Percentiles rank a stretch among this genome's conserved stretches.
These are phyloP conservation scores for Lysandra bellargus DNA, from an alignment of 2,888 invertebrate genomes.

Conservation along the genomic window DNA sequence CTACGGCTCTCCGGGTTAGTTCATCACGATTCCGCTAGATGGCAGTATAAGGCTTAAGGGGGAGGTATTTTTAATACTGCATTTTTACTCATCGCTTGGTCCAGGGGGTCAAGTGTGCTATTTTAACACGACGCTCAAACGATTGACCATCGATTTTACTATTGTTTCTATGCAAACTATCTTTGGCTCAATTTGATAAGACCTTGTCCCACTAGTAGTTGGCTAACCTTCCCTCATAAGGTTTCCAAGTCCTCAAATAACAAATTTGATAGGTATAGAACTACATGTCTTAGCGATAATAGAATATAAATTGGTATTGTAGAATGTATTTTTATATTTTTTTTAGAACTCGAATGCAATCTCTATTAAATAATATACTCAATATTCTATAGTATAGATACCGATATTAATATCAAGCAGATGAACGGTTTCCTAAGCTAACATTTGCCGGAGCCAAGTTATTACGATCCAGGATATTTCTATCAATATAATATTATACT, in stretches of 20 bases:
- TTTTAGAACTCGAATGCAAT: background rate
- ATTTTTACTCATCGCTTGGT: background rate
- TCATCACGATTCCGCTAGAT: background rate
- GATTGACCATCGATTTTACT: background rate
- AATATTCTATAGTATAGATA: background rate
- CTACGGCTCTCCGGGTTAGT: background rate
- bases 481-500: background rate
- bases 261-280: background rate
- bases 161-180: background rate
- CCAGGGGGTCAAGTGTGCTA: background rate
- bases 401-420: background rate
- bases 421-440: slow-evolving; percentile 10
- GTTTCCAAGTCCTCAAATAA: background rate
- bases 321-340: background rate
- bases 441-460: slow-evolving; percentile 13
- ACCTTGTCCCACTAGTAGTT: background rate
- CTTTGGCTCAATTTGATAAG: background rate
- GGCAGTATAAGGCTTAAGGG: background rate
- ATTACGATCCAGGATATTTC: slow-evolving; percentile 18
- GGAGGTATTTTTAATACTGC: background rate
- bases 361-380: background rate
- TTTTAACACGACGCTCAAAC: slow-evolving; percentile 4
- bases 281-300: background rate
- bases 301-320: background rate
- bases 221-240: background rate